Evolutionary conservation across 2,888 invertebrate species (phyloP).

Genomic region (Sialis lutaria): DNA sequence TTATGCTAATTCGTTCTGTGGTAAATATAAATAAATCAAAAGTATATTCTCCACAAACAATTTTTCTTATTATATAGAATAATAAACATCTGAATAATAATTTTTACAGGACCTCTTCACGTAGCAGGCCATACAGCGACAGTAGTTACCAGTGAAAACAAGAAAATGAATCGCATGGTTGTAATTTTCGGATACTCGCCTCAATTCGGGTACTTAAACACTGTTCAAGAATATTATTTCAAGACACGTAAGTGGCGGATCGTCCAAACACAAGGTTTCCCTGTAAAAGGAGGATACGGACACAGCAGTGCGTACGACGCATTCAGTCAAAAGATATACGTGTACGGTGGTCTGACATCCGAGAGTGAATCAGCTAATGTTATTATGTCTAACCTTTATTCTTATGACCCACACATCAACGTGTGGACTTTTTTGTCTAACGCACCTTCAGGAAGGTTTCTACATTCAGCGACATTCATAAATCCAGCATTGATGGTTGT

Average conservation of each 20-base stretch:
- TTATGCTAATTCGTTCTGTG: slow-evolving; percentile 34
- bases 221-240: slow-evolving; percentile 64
- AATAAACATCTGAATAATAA: too few species aligned
- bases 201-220: slow-evolving; percentile 83
- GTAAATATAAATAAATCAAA: too few species aligned
- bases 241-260: slow-evolving; percentile 61
- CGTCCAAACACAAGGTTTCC: slow-evolving; percentile 58
- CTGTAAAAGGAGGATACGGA: slow-evolving; percentile 84
- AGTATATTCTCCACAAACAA: too few species aligned
- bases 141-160: slow-evolving; percentile 54
- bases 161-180: slow-evolving; percentile 69
- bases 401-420: slow-evolving; percentile 57
- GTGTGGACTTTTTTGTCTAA: slow-evolving; percentile 66
- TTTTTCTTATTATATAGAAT: too few species aligned
- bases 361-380: slow-evolving; percentile 63
- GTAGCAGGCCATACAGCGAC: slow-evolving; percentile 90
- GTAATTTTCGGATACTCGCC: slow-evolving; percentile 95
- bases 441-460: slow-evolving; percentile 67
- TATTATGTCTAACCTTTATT: slow-evolving; percentile 61
- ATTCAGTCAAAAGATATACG: slow-evolving; percentile 60
- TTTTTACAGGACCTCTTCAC: slow-evolving; percentile 34
- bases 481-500: slow-evolving; percentile 75
- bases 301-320: slow-evolving; percentile 78
- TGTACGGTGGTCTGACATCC: slow-evolving; percentile 86
- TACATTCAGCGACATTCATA: slow-evolving; percentile 78